phyloP scores from a whole-genome alignment of 2,888 invertebrate genomes.

The Minunthozetes semirufus region DNA sequence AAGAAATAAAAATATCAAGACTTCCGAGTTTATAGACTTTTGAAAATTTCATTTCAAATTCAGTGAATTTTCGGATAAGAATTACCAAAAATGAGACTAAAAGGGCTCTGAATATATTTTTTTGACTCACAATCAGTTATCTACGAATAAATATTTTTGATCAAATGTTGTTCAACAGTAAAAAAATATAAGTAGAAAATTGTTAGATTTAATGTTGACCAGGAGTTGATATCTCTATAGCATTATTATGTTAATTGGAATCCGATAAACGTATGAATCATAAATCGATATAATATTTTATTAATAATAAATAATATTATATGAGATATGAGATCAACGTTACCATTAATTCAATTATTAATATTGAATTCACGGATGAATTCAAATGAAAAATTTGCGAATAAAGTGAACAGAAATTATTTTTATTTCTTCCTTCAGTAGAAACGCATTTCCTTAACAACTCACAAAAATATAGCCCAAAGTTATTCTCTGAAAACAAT shows the following conservation, averaged over 20 bases:
- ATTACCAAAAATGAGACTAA: neutral
- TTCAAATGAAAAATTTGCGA: neutral
- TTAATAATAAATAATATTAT: too few species aligned
- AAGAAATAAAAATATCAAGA: neutral
- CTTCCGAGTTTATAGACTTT: neutral
- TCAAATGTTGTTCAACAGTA: neutral
- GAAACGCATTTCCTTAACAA: constrained; percentile 24
- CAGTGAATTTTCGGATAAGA: neutral
- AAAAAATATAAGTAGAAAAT: neutral
- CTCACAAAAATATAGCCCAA: neutral
- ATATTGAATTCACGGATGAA: constrained; percentile 6
- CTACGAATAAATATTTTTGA: neutral
- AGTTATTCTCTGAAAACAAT: neutral
- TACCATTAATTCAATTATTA: too few species aligned
- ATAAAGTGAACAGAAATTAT: neutral
- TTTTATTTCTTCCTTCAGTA: constrained; percentile 14
- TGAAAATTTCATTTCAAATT: neutral
- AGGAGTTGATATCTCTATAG: too few species aligned
- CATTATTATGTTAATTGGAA: too few species aligned
- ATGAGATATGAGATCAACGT: too few species aligned
- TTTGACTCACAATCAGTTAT: neutral
- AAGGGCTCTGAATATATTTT: neutral
- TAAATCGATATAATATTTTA: neutral
- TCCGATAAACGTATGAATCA: neutral
- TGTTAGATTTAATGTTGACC: too few species aligned